Percentiles rank a stretch among this genome's conserved stretches.
These are phyloP conservation scores for Drosophila paramelanica DNA, from an alignment of 2,888 invertebrate genomes.

Conservation along the genomic window DNA sequence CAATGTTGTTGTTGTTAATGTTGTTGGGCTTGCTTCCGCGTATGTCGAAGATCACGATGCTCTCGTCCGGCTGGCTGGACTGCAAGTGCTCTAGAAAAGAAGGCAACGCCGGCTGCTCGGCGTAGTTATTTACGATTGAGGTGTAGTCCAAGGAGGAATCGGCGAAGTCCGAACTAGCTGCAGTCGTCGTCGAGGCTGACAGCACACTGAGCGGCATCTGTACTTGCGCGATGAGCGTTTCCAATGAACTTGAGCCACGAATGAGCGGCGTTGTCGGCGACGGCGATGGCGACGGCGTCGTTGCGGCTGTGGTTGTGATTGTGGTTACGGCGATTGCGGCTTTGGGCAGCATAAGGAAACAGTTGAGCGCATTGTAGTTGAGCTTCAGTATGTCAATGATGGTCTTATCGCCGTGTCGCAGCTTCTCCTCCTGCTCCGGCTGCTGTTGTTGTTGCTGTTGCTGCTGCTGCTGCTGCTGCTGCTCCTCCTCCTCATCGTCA, in stretches of 20 bases:
- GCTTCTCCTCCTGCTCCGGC: constrained; percentile 35
- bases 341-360: constrained; percentile 80
- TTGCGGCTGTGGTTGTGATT: constrained; percentile 32
- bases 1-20: constrained; percentile 1
- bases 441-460: constrained; percentile 4
- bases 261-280: constrained; percentile 32
- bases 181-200: constrained; percentile 56
- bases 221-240: constrained; percentile 68
- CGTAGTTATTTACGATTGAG: constrained; percentile 57
- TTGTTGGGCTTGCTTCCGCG: constrained; percentile 60
- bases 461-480: constrained; percentile 3
- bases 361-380: constrained; percentile 81
- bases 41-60: constrained; percentile 82
- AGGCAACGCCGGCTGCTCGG: constrained; percentile 37
- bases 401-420: constrained; percentile 78
- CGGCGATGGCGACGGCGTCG: constrained; percentile 16
- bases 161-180: constrained; percentile 47
- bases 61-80: constrained; percentile 61
- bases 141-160: constrained; percentile 56
- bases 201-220: constrained; percentile 58
- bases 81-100: constrained; percentile 73
- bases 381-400: constrained; percentile 80
- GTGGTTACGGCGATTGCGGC: constrained; percentile 49
- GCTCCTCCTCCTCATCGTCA: constrained; percentile 45
- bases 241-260: constrained; percentile 77